phyloP scores from a whole-genome alignment of 2,113 vertebrate species.

The Cephalopholis sonnerati region DNA sequence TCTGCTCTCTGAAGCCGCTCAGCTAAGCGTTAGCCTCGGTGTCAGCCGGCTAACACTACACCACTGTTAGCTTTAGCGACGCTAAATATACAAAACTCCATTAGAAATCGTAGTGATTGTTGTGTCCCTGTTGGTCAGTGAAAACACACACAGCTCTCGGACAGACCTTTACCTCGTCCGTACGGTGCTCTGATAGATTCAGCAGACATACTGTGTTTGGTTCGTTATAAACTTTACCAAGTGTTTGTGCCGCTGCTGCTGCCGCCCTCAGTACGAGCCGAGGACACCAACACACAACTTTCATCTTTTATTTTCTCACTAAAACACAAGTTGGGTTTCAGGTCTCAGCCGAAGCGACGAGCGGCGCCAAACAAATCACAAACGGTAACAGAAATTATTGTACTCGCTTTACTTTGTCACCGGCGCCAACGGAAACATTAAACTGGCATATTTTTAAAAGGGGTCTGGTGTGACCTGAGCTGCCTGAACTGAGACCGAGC shows the following conservation, averaged over 20 bases:
- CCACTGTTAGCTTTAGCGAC: constrained; percentile 37
- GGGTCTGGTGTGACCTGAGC: background rate
- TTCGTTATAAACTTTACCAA: too few relatives aligned
- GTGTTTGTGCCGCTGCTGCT: too few relatives aligned
- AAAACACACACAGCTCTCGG: too few relatives aligned
- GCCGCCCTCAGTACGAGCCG: too few relatives aligned
- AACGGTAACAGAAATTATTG: fast-evolving
- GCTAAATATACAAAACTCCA: background rate
- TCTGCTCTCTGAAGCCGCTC: background rate
- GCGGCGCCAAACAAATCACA: fast-evolving
- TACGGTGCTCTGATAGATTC: too few relatives aligned
- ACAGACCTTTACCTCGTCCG: too few relatives aligned
- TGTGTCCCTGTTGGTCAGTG: too few relatives aligned
- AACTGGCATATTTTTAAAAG: background rate
- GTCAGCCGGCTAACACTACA: constrained; percentile 37
- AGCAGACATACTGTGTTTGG: too few relatives aligned
- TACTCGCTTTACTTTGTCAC: background rate
- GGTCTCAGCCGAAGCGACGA: background rate
- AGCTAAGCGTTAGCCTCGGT: background rate
- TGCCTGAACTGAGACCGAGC: background rate
- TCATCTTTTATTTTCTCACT: fast-evolving
- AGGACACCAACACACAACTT: background rate
- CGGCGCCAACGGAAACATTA: background rate
- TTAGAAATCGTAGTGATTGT: too few relatives aligned
- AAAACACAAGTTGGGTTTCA: fast-evolving